Evolutionary conservation across 2,113 vertebrate genomes (phyloP).

Genomic region (cat (Felis catus)): DNA sequence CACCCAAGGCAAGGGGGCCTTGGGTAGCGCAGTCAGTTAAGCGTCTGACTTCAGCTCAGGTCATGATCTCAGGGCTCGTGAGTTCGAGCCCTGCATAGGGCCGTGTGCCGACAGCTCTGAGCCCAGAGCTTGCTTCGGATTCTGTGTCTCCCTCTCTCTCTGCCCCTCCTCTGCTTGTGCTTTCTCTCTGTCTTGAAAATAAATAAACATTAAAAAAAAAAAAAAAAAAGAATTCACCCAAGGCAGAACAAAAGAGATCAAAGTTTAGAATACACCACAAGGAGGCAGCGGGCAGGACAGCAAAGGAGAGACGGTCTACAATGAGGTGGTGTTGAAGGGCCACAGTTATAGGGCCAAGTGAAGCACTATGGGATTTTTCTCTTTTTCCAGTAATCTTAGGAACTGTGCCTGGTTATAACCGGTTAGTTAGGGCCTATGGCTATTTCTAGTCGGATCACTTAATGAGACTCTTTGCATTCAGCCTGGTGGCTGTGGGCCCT

Average conservation of each 20-base stretch:
- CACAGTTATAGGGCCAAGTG: background rate
- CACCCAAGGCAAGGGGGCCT: background rate
- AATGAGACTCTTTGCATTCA: background rate
- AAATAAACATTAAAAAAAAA: too few species aligned
- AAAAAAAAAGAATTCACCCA: background rate
- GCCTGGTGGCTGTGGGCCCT: background rate
- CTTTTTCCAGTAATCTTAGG: background rate
- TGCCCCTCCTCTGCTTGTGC: too few species aligned
- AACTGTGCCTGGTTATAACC: background rate
- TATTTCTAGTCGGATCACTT: background rate
- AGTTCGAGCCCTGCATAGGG: too few species aligned
- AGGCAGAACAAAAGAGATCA: background rate
- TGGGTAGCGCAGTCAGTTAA: too few species aligned
- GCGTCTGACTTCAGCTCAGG: too few species aligned
- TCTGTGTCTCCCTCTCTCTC: too few species aligned
- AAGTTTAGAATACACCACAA: background rate
- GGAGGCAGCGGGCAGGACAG: background rate
- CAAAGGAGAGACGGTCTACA: background rate
- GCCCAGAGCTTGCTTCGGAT: too few species aligned
- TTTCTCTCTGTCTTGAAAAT: too few species aligned
- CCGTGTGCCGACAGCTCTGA: accelerated
- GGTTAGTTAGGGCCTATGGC: background rate
- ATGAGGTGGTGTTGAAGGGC: background rate
- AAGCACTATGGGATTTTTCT: background rate
- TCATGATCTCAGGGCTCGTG: too few species aligned